Conservation (phyloP, 2,888 invertebrate species). For the Eulithis testata region DNA sequence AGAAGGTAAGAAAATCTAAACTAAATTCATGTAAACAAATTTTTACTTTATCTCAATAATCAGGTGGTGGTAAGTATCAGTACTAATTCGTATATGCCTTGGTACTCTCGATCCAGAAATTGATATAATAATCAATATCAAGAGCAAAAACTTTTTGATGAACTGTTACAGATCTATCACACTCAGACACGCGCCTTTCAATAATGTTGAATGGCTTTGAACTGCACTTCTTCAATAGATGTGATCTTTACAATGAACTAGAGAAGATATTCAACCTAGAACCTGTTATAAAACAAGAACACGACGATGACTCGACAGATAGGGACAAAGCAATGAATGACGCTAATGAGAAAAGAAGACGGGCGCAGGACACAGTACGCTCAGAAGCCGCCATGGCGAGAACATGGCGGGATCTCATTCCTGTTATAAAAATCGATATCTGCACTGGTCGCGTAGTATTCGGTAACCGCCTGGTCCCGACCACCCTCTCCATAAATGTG, state of each 20-base stretch:
- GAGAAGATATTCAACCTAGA: conserved; percentile 95
- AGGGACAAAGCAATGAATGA: conserved; percentile 86
- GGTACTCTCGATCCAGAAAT: no score
- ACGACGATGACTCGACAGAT: conserved; percentile 81
- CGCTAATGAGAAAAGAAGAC: conserved; percentile 84
- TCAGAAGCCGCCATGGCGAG: conserved; percentile 94
- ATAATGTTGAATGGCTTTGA: conserved; percentile 97
- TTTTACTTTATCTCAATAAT: neutral
- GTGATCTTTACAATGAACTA: conserved; percentile 92
- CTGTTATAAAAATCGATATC: conserved; percentile 97
- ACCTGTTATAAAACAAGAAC: conserved; percentile 89
- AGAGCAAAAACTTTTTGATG: neutral
- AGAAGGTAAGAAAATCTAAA: conserved; percentile 87
- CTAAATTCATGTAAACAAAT: neutral
- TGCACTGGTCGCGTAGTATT: conserved; percentile 96
- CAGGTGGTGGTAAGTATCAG: no score
- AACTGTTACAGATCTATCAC: conserved; percentile 92
- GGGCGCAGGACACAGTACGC: conserved; percentile 81
- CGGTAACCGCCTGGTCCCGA: conserved; percentile 97
- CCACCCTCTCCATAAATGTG: conserved; percentile 95
- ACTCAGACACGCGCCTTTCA: conserved; percentile 96
- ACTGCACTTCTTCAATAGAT: conserved; percentile 97
- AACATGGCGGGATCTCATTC: conserved; percentile 98
- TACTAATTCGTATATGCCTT: no score
- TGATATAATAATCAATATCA: no score